These are phyloP conservation scores for Remorina albescens DNA, from an alignment of 2,797 vertebrate species.

Conservation along the genomic window DNA sequence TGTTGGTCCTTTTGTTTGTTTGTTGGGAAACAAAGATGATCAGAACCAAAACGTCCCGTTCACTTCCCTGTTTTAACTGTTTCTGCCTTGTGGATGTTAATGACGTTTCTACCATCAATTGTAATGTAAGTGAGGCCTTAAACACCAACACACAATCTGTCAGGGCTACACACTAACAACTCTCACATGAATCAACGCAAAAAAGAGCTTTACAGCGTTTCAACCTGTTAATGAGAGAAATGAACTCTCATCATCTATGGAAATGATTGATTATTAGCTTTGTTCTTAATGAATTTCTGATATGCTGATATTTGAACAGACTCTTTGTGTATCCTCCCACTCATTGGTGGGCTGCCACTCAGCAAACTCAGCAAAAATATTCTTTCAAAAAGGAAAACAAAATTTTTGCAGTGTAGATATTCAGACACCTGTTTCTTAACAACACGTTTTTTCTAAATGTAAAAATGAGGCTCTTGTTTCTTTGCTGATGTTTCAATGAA, in stretches of 20 bases:
- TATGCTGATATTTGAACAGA: slow-evolving; percentile 45
- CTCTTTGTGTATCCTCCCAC: slow-evolving; percentile 43
- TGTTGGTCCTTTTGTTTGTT: too few relatives aligned
- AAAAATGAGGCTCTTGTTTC: slow-evolving; percentile 24
- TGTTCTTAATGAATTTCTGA: slow-evolving; percentile 58
- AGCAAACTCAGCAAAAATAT: slow-evolving; percentile 52
- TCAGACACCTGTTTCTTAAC: slow-evolving; percentile 50
- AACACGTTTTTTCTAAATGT: slow-evolving; percentile 49
- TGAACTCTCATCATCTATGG: slow-evolving; percentile 33
- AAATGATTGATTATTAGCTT: slow-evolving; percentile 29
- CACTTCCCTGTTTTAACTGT: slow-evolving; percentile 51
- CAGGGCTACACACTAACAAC: slow-evolving; percentile 73
- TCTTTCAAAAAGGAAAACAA: not conserved
- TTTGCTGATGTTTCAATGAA: slow-evolving; percentile 43
- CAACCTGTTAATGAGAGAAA: slow-evolving; percentile 38
- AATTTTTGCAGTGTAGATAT: slow-evolving; percentile 37
- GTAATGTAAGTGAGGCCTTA: slow-evolving; percentile 82
- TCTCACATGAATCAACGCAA: slow-evolving; percentile 60
- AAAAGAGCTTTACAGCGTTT: slow-evolving; percentile 57
- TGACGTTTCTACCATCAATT: slow-evolving; percentile 54
- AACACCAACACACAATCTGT: slow-evolving; percentile 59
- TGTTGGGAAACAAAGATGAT: too few relatives aligned
- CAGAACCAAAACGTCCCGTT: too few relatives aligned
- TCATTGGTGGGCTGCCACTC: slow-evolving; percentile 22
- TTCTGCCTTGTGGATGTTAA: slow-evolving; percentile 58